Evolutionary conservation across 64 coral and sea anemone genomes (phyloP).

Genomic region (Actinia tenebrosa): DNA sequence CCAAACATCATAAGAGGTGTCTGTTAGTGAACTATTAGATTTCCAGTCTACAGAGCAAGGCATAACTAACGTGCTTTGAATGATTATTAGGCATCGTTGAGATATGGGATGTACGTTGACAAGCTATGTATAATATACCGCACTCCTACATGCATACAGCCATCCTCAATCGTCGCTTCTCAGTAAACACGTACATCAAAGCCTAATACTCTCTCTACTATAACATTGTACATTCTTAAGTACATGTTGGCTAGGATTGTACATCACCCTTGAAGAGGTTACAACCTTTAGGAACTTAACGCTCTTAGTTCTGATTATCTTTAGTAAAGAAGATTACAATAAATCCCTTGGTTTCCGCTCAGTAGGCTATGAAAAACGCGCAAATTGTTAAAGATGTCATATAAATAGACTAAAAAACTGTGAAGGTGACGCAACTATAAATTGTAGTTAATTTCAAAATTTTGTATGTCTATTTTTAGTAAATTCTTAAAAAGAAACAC

Average conservation of each 20-base stretch:
- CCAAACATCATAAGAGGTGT: not conserved
- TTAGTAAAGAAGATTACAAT: not conserved
- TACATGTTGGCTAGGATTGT: not conserved
- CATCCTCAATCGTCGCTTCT: not conserved
- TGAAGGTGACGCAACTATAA: no score
- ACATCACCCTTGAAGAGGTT: not conserved
- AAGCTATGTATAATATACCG: not conserved
- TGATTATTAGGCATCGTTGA: not conserved
- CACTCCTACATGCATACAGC: not conserved
- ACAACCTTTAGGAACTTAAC: not conserved
- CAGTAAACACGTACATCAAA: not conserved
- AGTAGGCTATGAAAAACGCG: not conserved
- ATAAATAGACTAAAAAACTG: no score
- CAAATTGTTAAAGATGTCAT: no score
- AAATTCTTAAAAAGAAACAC: no score
- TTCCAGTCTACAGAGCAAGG: not conserved
- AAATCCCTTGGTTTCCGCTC: not conserved
- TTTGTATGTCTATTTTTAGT: no score
- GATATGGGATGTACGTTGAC: not conserved
- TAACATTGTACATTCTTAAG: not conserved
- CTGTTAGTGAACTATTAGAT: conserved; percentile 17
- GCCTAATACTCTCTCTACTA: not conserved
- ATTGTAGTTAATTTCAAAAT: no score
- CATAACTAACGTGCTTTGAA: not conserved
- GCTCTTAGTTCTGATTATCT: not conserved